Evolutionary conservation across 2,113 vertebrate genomes (phyloP), one percentile per base, ranked within the genome.

Genomic region (Geococcyx californianus): DNA sequence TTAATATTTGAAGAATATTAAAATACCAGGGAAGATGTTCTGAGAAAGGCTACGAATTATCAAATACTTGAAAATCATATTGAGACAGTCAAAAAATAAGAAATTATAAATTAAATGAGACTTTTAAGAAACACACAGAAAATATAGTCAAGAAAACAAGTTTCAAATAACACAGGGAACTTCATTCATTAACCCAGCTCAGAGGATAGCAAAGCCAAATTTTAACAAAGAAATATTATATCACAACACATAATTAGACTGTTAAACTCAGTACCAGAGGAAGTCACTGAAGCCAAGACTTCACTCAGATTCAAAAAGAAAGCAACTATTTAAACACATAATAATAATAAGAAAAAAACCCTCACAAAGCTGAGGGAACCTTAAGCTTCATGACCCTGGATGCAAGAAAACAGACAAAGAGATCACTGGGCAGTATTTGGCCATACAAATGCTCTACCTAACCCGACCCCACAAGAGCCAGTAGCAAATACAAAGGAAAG

Each of bases 221-320:
- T 84, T 56, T 82, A 94, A 95, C 91, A 94, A 67, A 79, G 91
- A 87, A 94, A 96, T 95, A 81, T n/a, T 92, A 44, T 62, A 87
- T 63, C 70, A 74, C 81, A 79, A 80, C 56, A 90, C 78, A 51
- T 83, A 87, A 89, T 69, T 49, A 63, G 59, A 77, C 79, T 83
- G 36, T 90, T 82, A 80, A 91, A 88, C 24, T 66, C 78, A 47
- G 34, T 52, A 68, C 38, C 64, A 90, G 76, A 84, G 91, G 93
- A 96, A 95, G 68, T 44, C 64, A 89, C 21, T 33, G 55, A 92
- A 93, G 89, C 94, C 94, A 97, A 95, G 89, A 87, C 34, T 94
- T 84, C 59, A 86, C 76, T 84, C 33, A 1, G 47, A 84, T 67
- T 87, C 6, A 4, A 74, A 93, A 89, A 92, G 55, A 94, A 96